Evolutionary conservation across 2,797 vertebrate species (phyloP).

Genomic region (Pipistrellus pipistrellus): DNA sequence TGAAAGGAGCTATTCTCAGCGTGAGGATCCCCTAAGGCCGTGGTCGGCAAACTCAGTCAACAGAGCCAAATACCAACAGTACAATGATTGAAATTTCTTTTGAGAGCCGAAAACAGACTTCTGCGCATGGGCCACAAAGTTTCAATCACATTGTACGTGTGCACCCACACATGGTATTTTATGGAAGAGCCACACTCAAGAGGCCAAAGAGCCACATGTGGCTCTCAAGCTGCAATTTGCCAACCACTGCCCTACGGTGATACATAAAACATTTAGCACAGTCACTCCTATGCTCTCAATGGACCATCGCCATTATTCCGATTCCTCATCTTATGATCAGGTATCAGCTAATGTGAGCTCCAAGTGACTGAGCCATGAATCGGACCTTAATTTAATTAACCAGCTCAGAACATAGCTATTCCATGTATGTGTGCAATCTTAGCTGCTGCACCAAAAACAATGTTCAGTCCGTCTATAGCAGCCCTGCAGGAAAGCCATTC

Average conservation of each 20-base stretch:
- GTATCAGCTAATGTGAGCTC: background rate
- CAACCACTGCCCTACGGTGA: background rate
- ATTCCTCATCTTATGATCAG: background rate
- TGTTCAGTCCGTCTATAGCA: too few relatives aligned
- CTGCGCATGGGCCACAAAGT: too few relatives aligned
- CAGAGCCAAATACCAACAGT: too few relatives aligned
- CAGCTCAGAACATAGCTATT: background rate
- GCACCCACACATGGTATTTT: too few relatives aligned
- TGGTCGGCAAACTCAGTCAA: too few relatives aligned
- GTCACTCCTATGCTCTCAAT: background rate
- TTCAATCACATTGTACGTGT: too few relatives aligned
- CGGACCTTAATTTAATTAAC: background rate
- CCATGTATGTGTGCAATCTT: rapidly evolving
- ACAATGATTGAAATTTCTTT: too few relatives aligned
- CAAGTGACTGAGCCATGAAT: background rate
- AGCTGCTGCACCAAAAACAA: background rate
- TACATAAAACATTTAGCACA: rapidly evolving
- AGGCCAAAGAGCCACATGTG: too few relatives aligned
- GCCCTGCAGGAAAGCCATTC: background rate
- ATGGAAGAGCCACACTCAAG: too few relatives aligned
- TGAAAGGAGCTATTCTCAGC: background rate
- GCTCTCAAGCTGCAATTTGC: too few relatives aligned
- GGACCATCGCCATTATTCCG: background rate
- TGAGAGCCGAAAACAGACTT: too few relatives aligned
- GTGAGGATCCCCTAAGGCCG: too few relatives aligned